Evolutionary conservation across 2,888 invertebrate species (phyloP), one percentile per base, ranked within the genome.

Genomic region (Gari tellinella): DNA sequence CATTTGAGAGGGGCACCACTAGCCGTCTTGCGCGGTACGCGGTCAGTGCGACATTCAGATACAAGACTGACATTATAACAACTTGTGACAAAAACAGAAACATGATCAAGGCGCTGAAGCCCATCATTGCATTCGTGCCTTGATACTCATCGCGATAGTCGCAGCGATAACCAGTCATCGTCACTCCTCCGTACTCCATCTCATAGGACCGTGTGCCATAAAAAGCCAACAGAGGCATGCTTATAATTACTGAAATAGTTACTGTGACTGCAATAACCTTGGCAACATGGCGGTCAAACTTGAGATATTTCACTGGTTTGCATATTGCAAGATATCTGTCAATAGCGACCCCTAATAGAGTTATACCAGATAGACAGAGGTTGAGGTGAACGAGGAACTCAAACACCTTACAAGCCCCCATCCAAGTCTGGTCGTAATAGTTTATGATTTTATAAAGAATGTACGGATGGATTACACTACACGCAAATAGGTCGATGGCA

Each of bases 291-390:
- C 51, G 61, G 26, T 73, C 56, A 38, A 70, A 81, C 40, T 38
- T 56, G 14, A 76, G 43, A 48, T 76, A 82, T 43, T 77, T 72
- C 1, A 82, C 53, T 0, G 84, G 84, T 12, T 52, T 43, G 49
- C 83, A 84, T 26, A 84, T 78, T 1, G 84, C 81, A 12, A 75
- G 45, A 37, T 60, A 84, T 46, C 84, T 65, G 45, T 84, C 84
- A 10, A 83, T 55, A 1, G 84, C 79, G 25, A 84, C 69, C 10
- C 57, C 67, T 8, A 83, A 7, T 1, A 84, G 23, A 2, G 76
- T 58, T 4, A 72, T 17, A 1, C 65, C 67, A 1, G 82, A 82
- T 15, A 74, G 19, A 0, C 64, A 38, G 17, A 83, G 37, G 21
- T 55, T 81, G 2, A 70, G 43, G 57, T 83, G 81, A 8, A 79